Percentiles rank a stretch among this genome's conserved stretches.
These are phyloP conservation scores for Sorex maritimensis DNA, from an alignment of 2,797 vertebrate genomes.

Conservation along the genomic window DNA sequence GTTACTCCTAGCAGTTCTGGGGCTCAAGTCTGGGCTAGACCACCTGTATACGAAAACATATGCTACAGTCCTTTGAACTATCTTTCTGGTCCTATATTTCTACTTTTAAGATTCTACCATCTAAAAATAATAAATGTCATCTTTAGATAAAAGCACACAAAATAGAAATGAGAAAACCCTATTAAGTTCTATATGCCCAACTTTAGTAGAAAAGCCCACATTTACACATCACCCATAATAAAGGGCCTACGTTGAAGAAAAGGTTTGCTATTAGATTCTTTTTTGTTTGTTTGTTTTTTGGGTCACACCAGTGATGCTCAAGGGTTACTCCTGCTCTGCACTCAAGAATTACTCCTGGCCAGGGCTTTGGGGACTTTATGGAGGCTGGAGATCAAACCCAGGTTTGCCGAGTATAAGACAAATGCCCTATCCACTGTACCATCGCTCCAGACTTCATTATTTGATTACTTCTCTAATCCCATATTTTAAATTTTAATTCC, in stretches of 20 bases:
- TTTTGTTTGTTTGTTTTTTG: neutral
- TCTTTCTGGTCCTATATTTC: constrained; percentile 38
- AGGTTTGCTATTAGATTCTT: neutral
- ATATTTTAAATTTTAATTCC: constrained; percentile 25
- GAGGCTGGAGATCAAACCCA: too few relatives aligned
- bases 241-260: neutral
- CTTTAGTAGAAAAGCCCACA: constrained; percentile 46
- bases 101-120: constrained; percentile 45
- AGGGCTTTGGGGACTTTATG: too few relatives aligned
- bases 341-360: too few relatives aligned
- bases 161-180: constrained; percentile 57
- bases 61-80: too few relatives aligned
- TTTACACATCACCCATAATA: constrained; percentile 35
- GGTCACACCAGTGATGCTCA: too few relatives aligned
- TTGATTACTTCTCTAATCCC: neutral
- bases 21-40: too few relatives aligned
- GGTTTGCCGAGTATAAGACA: too few relatives aligned
- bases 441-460: too few relatives aligned
- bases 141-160: constrained; percentile 36
- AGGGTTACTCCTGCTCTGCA: too few relatives aligned
- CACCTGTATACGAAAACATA: too few relatives aligned
- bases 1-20: too few relatives aligned
- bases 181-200: neutral
- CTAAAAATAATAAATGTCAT: constrained; percentile 40
- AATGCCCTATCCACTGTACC: too few relatives aligned